These are phyloP conservation scores for Loriculus beryllinus DNA, from an alignment of 2,797 vertebrate genomes.

Conservation along the genomic window DNA sequence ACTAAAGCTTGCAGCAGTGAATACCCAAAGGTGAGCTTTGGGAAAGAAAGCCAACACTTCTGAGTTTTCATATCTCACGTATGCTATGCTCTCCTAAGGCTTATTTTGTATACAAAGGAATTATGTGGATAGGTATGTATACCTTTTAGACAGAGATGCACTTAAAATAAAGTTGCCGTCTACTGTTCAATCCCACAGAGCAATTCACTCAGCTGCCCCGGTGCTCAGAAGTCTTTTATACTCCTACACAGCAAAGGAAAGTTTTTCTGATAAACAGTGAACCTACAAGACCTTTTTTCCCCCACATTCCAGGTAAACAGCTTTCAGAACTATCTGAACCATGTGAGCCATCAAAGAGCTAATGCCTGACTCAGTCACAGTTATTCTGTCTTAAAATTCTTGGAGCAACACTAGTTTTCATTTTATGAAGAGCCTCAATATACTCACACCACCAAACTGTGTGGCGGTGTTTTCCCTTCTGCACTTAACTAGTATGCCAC, in stretches of 20 bases:
- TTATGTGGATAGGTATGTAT: background rate
- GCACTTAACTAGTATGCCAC: background rate
- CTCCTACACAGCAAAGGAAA: background rate
- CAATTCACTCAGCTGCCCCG: background rate
- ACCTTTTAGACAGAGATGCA: background rate
- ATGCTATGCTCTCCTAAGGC: background rate
- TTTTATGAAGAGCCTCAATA: background rate
- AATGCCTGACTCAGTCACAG: background rate
- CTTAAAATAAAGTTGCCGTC: background rate
- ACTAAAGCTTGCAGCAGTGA: background rate
- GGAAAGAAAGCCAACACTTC: background rate
- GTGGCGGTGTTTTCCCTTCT: background rate
- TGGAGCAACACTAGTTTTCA: background rate
- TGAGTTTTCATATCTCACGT: background rate
- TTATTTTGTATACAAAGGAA: background rate
- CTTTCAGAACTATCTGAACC: background rate
- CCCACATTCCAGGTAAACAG: background rate
- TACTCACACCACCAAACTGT: background rate
- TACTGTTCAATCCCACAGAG: background rate
- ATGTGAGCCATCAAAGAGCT: background rate
- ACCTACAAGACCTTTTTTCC: background rate
- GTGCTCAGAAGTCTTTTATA: background rate
- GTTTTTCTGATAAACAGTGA: background rate
- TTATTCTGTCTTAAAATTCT: background rate
- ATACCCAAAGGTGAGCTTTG: background rate